These are phyloP conservation scores for Enteromius argenteus DNA, from an alignment of 2,797 vertebrate genomes.

Conservation along the genomic window DNA sequence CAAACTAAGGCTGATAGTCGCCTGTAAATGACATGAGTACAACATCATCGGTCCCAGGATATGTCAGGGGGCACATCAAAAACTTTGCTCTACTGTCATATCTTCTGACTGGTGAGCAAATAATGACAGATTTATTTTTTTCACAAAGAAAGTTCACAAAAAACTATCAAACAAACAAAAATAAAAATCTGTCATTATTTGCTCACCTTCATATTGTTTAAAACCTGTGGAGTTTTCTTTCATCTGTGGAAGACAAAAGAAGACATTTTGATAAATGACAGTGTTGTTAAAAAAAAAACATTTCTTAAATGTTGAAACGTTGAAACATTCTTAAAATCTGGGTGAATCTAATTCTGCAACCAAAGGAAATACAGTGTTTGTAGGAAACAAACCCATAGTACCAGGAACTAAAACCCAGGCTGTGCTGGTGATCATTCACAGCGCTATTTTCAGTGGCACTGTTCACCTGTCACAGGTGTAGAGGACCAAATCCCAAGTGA, in stretches of 20 bases:
- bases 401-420: background rate
- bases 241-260: background rate
- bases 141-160: too few species aligned
- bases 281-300: too few species aligned
- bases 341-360: background rate
- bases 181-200: background rate
- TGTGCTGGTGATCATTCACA: conserved; percentile 24
- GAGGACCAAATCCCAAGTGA: conserved; percentile 21
- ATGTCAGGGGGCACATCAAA: background rate
- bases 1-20: conserved; percentile 6
- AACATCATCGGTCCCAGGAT: background rate
- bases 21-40: background rate
- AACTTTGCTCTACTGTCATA: background rate
- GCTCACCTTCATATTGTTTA: background rate
- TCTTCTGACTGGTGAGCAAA: background rate
- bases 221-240: background rate
- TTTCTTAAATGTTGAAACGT: too few species aligned
- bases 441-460: conserved; percentile 7
- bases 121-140: too few species aligned
- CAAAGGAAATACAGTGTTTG: background rate
- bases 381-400: background rate
- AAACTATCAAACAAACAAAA: background rate
- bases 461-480: conserved; percentile 34
- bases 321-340: background rate
- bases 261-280: background rate